These are phyloP conservation scores for Chrysemys picta DNA, from an alignment of 2,113 vertebrate genomes.

Conservation along the genomic window DNA sequence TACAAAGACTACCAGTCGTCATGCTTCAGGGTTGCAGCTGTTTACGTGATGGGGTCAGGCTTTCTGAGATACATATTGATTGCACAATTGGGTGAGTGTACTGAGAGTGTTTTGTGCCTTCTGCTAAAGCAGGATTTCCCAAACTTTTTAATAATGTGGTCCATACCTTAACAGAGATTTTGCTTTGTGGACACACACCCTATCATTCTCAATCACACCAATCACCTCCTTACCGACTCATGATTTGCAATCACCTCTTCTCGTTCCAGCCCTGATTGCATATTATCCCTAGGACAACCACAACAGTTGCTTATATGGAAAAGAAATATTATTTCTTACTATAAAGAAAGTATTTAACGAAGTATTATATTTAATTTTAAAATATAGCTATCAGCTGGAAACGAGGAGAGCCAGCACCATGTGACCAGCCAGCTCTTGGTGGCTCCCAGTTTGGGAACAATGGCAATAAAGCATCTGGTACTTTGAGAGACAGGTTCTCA, in stretches of 20 bases:
- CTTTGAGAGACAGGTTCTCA: neutral
- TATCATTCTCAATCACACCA: neutral
- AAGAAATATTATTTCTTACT: slow-evolving; percentile 53
- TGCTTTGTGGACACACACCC: neutral
- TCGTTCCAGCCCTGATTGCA: slow-evolving; percentile 37
- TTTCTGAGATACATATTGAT: neutral
- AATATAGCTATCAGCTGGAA: slow-evolving; percentile 25
- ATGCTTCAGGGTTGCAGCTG: neutral
- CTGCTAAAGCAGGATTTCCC: neutral
- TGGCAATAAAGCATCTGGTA: neutral
- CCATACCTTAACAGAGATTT: neutral
- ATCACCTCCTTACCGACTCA: neutral
- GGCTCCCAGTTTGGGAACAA: neutral
- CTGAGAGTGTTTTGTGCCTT: neutral
- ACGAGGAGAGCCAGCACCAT: neutral
- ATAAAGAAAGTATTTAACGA: slow-evolving; percentile 44
- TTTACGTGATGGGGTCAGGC: neutral
- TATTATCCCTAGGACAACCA: slow-evolving; percentile 39
- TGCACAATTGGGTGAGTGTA: neutral
- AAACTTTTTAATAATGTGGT: neutral
- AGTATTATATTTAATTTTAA: slow-evolving; percentile 19
- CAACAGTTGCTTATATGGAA: slow-evolving; percentile 47
- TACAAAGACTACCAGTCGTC: neutral
- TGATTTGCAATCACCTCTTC: neutral
- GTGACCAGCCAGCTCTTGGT: neutral